A percentile compares a stretch with the other conserved stretches of the same genome.
These are phyloP conservation scores for Labeo calbasu DNA, from an alignment of 2,797 vertebrate species.

Conservation along the genomic window DNA sequence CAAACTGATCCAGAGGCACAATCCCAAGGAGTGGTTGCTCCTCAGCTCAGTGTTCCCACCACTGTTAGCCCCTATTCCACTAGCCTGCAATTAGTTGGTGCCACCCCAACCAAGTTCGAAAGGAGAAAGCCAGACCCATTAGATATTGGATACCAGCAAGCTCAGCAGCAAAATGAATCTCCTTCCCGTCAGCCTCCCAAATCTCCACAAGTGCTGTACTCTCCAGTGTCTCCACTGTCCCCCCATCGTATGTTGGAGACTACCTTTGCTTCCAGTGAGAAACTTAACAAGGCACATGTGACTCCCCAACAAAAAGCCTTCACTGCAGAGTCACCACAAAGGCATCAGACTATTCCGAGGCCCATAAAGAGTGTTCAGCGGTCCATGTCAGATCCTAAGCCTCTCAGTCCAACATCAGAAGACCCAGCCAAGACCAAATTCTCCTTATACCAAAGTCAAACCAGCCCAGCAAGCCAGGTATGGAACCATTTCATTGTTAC, in stretches of 20 bases:
- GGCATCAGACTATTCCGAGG: slow-evolving; percentile 92
- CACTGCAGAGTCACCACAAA: slow-evolving; percentile 86
- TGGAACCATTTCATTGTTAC: slow-evolving; percentile 41
- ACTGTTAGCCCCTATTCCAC: slow-evolving; percentile 94
- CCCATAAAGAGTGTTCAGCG: slow-evolving; percentile 98
- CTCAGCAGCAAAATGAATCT: slow-evolving; percentile 84
- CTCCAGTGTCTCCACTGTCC: slow-evolving; percentile 94
- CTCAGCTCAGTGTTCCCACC: slow-evolving; percentile 90
- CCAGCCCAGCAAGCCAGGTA: slow-evolving; percentile 93
- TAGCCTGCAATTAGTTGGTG: slow-evolving; percentile 90
- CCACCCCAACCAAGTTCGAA: slow-evolving; percentile 87
- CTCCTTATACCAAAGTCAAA: slow-evolving; percentile 92
- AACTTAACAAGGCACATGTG: slow-evolving; percentile 96
- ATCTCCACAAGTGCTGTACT: slow-evolving; percentile 98
- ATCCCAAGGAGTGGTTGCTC: slow-evolving; percentile 86
- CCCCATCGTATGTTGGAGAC: slow-evolving; percentile 96
- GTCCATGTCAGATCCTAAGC: slow-evolving; percentile 98
- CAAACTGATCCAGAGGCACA: slow-evolving; percentile 94
- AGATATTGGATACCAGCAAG: slow-evolving; percentile 94
- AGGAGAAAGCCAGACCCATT: slow-evolving; percentile 96
- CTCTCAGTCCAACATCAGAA: slow-evolving; percentile 97
- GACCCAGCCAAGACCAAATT: slow-evolving; percentile 92
- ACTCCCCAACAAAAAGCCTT: slow-evolving; percentile 98
- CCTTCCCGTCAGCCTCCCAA: slow-evolving; percentile 91
- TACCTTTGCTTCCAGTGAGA: slow-evolving; percentile 93